These are phyloP conservation scores for Dipus sagitta DNA, from an alignment of 2,797 vertebrate genomes.

Conservation along the genomic window DNA sequence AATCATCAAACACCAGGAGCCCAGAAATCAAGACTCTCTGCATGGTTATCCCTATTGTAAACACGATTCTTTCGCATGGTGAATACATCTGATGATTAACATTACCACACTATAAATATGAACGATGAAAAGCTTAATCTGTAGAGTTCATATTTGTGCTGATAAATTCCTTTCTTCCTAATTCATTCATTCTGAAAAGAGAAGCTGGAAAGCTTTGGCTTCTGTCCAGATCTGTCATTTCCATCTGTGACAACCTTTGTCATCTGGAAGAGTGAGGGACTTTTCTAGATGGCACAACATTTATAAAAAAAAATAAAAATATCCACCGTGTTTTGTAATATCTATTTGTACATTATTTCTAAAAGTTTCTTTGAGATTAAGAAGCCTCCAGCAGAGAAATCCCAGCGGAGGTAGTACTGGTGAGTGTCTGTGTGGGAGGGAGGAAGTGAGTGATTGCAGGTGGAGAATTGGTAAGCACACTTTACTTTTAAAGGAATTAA, in stretches of 20 bases:
- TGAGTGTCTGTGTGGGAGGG: not conserved
- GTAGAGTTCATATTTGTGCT: not conserved
- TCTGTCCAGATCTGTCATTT: not conserved
- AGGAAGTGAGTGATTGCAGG: not conserved
- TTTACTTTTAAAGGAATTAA: constrained; percentile 15
- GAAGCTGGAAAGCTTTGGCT: not conserved
- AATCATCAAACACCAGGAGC: not conserved
- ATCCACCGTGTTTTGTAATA: not conserved
- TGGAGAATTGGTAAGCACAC: not conserved
- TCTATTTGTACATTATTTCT: constrained; percentile 45
- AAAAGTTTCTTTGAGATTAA: constrained; percentile 4
- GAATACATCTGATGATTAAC: not conserved
- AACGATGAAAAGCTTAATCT: not conserved
- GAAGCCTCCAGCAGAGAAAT: constrained; percentile 35
- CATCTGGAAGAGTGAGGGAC: not conserved
- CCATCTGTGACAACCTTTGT: not conserved
- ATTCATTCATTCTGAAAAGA: not conserved
- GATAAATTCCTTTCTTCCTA: not conserved
- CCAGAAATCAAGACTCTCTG: not conserved
- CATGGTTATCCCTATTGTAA: not conserved
- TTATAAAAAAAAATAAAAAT: not conserved
- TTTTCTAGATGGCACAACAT: not conserved
- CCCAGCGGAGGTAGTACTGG: not conserved
- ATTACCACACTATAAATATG: not conserved
- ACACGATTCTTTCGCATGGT: not conserved